Base-by-base conservation (phyloP, 2,797 vertebrate species). In the Thunnus albacares region DNA sequence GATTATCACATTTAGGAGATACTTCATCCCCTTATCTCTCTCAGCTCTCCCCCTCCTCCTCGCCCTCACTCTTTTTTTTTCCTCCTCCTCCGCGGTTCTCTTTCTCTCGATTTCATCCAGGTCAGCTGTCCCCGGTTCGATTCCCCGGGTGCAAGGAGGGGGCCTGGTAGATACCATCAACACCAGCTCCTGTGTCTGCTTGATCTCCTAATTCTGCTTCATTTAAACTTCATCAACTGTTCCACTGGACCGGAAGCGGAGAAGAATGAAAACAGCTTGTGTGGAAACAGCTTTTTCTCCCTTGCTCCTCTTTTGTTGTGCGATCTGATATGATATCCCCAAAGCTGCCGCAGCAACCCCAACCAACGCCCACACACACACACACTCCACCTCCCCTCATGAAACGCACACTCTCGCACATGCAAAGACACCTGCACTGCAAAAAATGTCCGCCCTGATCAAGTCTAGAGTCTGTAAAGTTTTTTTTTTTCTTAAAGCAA, bases 141-240 rank as follows among this genome's bases (percentile, higher is more conserved):
- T 93, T 91, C 93, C 91, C 89, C 62, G 24, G 74, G 83, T 72
- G 69, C 22, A 0, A 49, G 80, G 72, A 60, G 62, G 73, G 68
- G 71, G 71, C 51, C 82, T 85, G 13, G 22, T 78, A 78, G 92
- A 94, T 90, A 92, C 93, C 91, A 90, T 96, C 96, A 95, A 92
- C 95, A 94, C 93, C 82, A 17, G 63, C 94, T 89, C 94, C 91
- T 47, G 66, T 77, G 92, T 96, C 96, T 90, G 93, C 95, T 96
- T 97, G 95, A 97, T 97, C 97, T 97, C 96, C 97, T 97, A 98
- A 99, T 98, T 99, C 98, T 99, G 97, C 98, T 99, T 99, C 97
- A 99, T 99, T 99, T 98, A 99, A 99, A 99, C 98, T 98, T 98
- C 98, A 99, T 99, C 98, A 99, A 98, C 97, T 99, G 94, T 98